A percentile compares a stretch with the other conserved stretches of the same genome.
phyloP scores from a whole-genome alignment of 1,140 invertebrate genomes.

The Drosophila fuyamai region DNA sequence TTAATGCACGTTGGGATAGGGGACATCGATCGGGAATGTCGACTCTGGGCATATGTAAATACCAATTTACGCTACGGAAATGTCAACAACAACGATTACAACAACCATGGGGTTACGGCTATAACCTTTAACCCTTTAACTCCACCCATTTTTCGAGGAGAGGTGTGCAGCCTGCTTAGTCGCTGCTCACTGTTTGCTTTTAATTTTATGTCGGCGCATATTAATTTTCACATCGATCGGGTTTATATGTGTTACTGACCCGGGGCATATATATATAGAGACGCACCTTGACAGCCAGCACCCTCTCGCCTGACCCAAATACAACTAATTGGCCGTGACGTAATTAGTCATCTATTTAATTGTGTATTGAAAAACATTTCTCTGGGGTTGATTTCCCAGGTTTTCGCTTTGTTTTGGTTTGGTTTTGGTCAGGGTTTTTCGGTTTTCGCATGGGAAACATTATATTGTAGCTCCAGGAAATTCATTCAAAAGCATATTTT shows the following conservation, averaged over 20 bases:
- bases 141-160: slow-evolving; percentile 8
- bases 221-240: slow-evolving; percentile 74
- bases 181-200: slow-evolving; percentile 51
- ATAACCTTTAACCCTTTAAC: slow-evolving; percentile 52
- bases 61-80: slow-evolving; percentile 78
- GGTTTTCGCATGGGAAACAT: slow-evolving; percentile 46
- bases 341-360: slow-evolving; percentile 76
- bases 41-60: slow-evolving; percentile 74
- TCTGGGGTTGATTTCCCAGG: slow-evolving; percentile 48
- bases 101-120: slow-evolving; percentile 21
- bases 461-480: slow-evolving; percentile 32
- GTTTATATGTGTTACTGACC: slow-evolving; percentile 35
- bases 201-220: slow-evolving; percentile 46
- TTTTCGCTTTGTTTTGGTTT: slow-evolving; percentile 38
- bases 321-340: slow-evolving; percentile 75
- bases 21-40: slow-evolving; percentile 53
- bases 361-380: slow-evolving; percentile 48
- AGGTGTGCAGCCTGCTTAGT: slow-evolving; percentile 37
- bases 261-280: slow-evolving; percentile 4
- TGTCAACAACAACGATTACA: slow-evolving; percentile 78
- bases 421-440: slow-evolving; percentile 34
- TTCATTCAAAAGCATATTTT: slow-evolving; percentile 50
- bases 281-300: slow-evolving; percentile 47
- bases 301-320: slow-evolving; percentile 61
- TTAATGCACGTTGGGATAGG: slow-evolving; percentile 62